Percentiles rank a stretch among this genome's conserved stretches.
Conservation (phyloP, 2,797 vertebrate species). For the Champsocephalus gunnari region DNA sequence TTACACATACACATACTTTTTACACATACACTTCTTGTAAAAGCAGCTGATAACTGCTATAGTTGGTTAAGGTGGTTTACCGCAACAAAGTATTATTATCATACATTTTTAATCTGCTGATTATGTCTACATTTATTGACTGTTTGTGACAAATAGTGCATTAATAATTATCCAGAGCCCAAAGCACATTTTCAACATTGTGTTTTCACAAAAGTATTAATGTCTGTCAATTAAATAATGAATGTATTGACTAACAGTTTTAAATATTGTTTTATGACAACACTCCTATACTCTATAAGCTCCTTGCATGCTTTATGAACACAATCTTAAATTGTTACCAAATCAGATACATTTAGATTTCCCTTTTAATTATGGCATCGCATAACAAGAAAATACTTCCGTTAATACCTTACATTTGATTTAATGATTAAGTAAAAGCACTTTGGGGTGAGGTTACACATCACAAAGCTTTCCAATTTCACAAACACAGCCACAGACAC, state of each 20-base stretch:
- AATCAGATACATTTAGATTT: not conserved
- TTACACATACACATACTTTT: no score
- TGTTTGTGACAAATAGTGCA: not conserved
- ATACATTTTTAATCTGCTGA: not conserved
- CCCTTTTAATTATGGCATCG: not conserved
- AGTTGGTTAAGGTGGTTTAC: not conserved
- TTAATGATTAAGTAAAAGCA: not conserved
- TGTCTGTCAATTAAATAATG: not conserved
- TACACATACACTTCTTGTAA: not conserved
- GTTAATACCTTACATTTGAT: not conserved
- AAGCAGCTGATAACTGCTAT: not conserved
- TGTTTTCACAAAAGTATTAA: not conserved
- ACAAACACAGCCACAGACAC: not conserved
- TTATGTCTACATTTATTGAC: not conserved
- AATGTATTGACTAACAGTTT: not conserved
- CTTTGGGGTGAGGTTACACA: not conserved
- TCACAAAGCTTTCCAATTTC: conserved; percentile 4
- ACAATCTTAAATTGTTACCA: no score
- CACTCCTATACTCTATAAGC: not conserved
- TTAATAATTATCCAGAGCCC: not conserved
- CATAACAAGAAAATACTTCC: not conserved
- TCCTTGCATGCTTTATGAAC: not conserved
- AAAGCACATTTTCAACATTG: not conserved
- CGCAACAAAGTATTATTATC: not conserved
- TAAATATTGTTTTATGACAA: not conserved